phyloP scores from a whole-genome alignment of 2,888 invertebrate species.

The Ochropleura leucogaster region DNA sequence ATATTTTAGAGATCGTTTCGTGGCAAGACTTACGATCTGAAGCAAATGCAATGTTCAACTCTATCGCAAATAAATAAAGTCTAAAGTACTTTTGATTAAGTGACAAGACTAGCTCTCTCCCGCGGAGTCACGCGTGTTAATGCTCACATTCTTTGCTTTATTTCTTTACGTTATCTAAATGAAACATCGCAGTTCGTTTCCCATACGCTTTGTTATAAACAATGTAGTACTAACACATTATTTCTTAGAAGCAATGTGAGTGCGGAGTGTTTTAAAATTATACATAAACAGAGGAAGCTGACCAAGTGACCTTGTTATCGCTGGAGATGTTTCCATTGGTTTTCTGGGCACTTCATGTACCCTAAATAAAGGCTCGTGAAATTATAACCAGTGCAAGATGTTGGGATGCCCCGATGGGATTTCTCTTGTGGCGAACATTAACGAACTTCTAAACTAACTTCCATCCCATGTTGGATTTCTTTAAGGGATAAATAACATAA shows the following conservation, averaged over 20 bases:
- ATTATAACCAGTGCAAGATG: not conserved
- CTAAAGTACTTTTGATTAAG: not conserved
- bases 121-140: conserved; percentile 40
- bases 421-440: not conserved
- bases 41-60: conserved; percentile 17
- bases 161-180: conserved; percentile 61
- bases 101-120: conserved; percentile 36
- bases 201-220: conserved; percentile 37
- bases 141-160: conserved; percentile 52
- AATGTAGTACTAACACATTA: conserved; percentile 37
- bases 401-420: not conserved
- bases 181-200: conserved; percentile 54
- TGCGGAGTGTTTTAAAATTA: conserved; percentile 19
- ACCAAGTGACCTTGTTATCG: conserved; percentile 14
- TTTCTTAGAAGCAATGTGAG: conserved; percentile 29
- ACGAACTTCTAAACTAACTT: not conserved
- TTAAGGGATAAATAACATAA: not conserved
- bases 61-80: not conserved
- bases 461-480: not conserved
- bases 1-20: not conserved
- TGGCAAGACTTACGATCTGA: conserved; percentile 22
- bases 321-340: not conserved
- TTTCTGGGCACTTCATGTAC: not conserved
- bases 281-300: not conserved
- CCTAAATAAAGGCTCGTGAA: not conserved